Evolutionary conservation across 2,797 vertebrate genomes (phyloP), one percentile per base, ranked within the genome.

Genomic region (Emys orbicularis): DNA sequence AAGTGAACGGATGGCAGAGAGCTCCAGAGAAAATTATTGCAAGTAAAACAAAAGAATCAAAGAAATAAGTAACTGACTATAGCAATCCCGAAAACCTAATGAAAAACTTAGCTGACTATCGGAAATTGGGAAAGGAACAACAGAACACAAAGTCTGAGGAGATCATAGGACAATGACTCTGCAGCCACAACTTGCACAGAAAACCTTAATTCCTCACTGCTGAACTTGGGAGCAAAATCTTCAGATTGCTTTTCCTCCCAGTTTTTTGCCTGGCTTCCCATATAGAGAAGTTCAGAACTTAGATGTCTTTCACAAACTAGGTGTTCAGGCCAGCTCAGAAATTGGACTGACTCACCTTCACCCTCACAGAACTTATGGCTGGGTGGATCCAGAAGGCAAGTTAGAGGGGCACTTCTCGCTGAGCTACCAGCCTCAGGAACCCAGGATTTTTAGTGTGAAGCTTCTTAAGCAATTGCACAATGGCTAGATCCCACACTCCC

Each of bases 401-500:
- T 53, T 83, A 27, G n/a, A 56, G 29, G 9, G n/a, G 65, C 8
- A 21, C n/a, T 37, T 68, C 65, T 37, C 74, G 2, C 7, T 47
- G 74, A 68, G n/a, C 65, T 68, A 37, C n/a, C 44, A 29, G 25
- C 41, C 44, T 68, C 44, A 31, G 44, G 44, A 12, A 49, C 44
- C 5, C 12, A 15, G 23, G 25, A 5, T 37, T 81, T 86, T 59
- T 37, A 37, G 68, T 88, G 56, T 11, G 3, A 59, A 34, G 5
- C 15, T 90, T 53, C 15, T 41, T 93, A 34, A 92, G 52, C 3
- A 29, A 59, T 10, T 12, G 15, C 25, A 31, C 27, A 12, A 5
- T 31, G 0, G 0, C 37, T 49, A 44, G 57, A 61, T 21, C 23
- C 49, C 79, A 68, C 0, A 0, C 0, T 68, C 34, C 29, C n/a